A percentile compares a stretch with the other conserved stretches of the same genome.
These are phyloP conservation scores for Muscicapa striata DNA, from an alignment of 2,797 vertebrate species.

Conservation along the genomic window DNA sequence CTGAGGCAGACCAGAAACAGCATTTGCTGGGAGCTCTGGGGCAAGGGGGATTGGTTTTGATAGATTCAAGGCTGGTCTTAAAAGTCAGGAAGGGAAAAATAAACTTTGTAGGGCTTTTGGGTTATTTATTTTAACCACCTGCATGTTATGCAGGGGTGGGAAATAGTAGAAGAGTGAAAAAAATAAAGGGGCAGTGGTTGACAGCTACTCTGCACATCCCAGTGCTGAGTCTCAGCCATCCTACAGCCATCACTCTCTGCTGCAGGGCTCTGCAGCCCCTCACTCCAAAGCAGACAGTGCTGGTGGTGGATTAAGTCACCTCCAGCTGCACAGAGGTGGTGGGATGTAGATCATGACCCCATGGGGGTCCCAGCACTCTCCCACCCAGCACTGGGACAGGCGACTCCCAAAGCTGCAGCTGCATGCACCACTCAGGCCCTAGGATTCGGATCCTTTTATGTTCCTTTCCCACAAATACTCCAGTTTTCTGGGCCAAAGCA, in stretches of 20 bases:
- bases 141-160: background rate
- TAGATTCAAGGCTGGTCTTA: background rate
- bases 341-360: background rate
- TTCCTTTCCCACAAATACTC: conserved; percentile 1
- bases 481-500: conserved; percentile 3
- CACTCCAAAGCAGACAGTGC: rapidly evolving
- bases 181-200: background rate
- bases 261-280: background rate
- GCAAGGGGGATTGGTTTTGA: background rate
- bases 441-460: background rate
- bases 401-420: background rate
- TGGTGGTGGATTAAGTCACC: background rate
- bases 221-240: rapidly evolving
- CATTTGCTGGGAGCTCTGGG: background rate
- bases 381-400: background rate
- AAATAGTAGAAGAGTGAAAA: background rate
- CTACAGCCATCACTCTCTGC: background rate
- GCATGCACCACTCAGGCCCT: background rate
- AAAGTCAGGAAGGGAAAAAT: conserved; percentile 5
- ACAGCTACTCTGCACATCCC: background rate
- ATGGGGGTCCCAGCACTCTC: background rate
- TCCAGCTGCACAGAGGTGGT: background rate
- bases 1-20: background rate
- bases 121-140: background rate
- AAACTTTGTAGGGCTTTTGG: background rate